Evolutionary conservation across 2,797 vertebrate genomes (phyloP), one percentile per base, ranked within the genome.

Genomic region (Nasua narica): DNA sequence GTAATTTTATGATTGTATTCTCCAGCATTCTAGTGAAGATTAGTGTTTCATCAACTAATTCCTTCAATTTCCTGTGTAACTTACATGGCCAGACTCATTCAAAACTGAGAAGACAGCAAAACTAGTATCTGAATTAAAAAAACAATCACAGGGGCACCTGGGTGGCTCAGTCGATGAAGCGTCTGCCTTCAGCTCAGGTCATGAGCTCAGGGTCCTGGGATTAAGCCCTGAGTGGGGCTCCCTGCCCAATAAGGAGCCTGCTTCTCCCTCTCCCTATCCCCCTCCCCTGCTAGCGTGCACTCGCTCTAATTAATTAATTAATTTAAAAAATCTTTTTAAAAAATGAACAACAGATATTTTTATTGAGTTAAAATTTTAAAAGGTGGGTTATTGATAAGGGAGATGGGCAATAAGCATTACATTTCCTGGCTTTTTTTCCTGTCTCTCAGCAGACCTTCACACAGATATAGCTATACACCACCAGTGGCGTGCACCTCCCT

Each of bases 321-420:
- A 79, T 16, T 43, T 40, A 40, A 3, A 46, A 27, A 12, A 58
- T 3, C 25, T 4, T 27, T 5, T 12, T 12, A 27, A 72, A 23
- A 10, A 11, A 3, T 8, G 48, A 72, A 7, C 19, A 67, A 54
- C 56, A 23, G 50, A 54, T 37, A 15, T 25, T 72, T 72, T 81
- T 74, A 90, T 67, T 23, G 21, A 90, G 87, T 29, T 46, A 48
- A 15, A 56, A 19, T 78, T 76, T 46, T 58, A 6, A 19, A 69
- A 90, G 56, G 11, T 43, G 21, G 72, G 7, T 46, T 32, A 2
- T 69, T 15, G n/a, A 48, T 88, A 27, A 54, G 14, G 29, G 16
- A 46, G n/a, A 19, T 25, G 40, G 15, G 27, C 52, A 25, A 0
- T 4, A n/a, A 40, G 7, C n/a, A 0, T 48, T 27, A 1, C 29